Evolutionary conservation across 2,888 invertebrate genomes (phyloP).

Genomic region (Amiota minor): DNA sequence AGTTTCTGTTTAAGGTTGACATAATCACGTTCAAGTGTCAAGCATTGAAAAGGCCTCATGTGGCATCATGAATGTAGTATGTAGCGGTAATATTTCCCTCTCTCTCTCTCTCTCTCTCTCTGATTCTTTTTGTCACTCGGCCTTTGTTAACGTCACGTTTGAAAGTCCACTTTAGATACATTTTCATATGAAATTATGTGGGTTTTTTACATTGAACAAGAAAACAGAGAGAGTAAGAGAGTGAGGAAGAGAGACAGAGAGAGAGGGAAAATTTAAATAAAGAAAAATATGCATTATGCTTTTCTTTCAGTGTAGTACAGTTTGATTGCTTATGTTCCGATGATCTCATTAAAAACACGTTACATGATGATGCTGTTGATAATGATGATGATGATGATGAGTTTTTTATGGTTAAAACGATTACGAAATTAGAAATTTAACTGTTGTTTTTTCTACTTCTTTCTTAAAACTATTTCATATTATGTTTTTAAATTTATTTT

Average conservation of each 20-base stretch:
- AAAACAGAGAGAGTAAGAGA: not conserved
- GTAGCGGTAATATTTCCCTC: slow-evolving; percentile 34
- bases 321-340: too few relatives aligned
- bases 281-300: not conserved
- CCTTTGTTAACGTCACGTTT: slow-evolving; percentile 63
- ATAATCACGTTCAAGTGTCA: slow-evolving; percentile 68
- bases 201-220: not conserved
- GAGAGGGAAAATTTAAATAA: not conserved
- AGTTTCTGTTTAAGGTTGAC: slow-evolving; percentile 50
- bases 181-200: not conserved
- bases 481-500: slow-evolving; percentile 30
- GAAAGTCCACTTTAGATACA: slow-evolving; percentile 27
- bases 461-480: slow-evolving; percentile 53
- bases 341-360: slow-evolving; percentile 64
- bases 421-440: slow-evolving; percentile 59
- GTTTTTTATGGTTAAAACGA: slow-evolving; percentile 53
- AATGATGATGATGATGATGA: too few relatives aligned
- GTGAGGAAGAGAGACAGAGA: not conserved
- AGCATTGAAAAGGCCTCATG: slow-evolving; percentile 5
- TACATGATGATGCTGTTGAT: slow-evolving; percentile 48
- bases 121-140: slow-evolving; percentile 26
- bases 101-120: slow-evolving; percentile 38
- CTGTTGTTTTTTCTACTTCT: slow-evolving; percentile 43
- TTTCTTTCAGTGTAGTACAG: too few relatives aligned
- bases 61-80: slow-evolving; percentile 39